phyloP scores from a whole-genome alignment of 2,888 invertebrate species.

The Troides aeacus region DNA sequence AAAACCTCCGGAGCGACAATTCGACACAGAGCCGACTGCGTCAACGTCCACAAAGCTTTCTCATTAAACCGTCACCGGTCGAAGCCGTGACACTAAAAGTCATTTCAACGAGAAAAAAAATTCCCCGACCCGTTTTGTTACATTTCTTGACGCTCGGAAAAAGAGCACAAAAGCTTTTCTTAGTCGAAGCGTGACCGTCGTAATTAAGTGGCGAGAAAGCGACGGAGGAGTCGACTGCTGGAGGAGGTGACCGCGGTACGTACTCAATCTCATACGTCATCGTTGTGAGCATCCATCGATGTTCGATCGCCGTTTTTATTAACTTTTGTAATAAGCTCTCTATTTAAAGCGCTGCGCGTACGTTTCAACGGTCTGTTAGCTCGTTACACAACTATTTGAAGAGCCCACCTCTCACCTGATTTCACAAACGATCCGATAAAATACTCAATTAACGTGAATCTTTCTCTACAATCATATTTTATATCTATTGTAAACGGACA shows the following conservation, averaged over 20 bases:
- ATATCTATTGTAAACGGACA: not conserved
- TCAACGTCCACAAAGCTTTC: conserved; percentile 74
- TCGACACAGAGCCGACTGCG: conserved; percentile 73
- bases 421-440: conserved; percentile 1
- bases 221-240: conserved; percentile 40
- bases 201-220: conserved; percentile 72
- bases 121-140: conserved; percentile 64
- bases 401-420: not conserved
- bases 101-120: conserved; percentile 71
- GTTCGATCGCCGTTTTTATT: conserved; percentile 21
- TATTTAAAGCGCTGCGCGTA: conserved; percentile 22
- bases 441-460: conserved; percentile 1
- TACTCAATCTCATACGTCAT: conserved; percentile 30
- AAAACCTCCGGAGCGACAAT: conserved; percentile 60
- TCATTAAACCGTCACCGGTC: conserved; percentile 75
- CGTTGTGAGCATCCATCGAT: conserved; percentile 24
- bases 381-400: conserved; percentile 20
- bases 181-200: conserved; percentile 76
- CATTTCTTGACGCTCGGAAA: conserved; percentile 72
- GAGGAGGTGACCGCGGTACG: conserved; percentile 8
- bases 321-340: conserved; percentile 28
- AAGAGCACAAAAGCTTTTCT: conserved; percentile 76
- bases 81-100: conserved; percentile 74
- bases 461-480: not conserved
- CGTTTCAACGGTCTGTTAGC: conserved; percentile 23